Evolutionary conservation across 2,797 vertebrate species (phyloP).

Genomic region (Lepilemur ruficaudatus): DNA sequence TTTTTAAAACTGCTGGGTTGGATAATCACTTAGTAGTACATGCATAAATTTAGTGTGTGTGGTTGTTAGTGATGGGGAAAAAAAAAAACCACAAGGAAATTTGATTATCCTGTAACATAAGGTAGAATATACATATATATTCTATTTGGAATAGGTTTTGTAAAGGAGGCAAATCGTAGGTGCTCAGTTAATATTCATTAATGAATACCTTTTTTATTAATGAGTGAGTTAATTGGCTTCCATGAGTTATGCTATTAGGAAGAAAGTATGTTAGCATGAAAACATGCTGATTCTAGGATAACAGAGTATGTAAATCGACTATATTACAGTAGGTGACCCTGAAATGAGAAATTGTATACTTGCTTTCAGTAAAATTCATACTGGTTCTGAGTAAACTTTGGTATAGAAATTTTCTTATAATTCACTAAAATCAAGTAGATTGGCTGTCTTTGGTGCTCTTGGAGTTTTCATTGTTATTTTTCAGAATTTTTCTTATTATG

Average conservation of each 20-base stretch:
- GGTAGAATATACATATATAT: neutral
- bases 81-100: neutral
- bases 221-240: neutral
- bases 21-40: neutral
- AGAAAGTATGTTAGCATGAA: neutral
- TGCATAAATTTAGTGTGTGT: neutral
- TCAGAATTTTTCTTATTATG: neutral
- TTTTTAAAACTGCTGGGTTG: conserved; percentile 29
- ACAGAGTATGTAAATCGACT: neutral
- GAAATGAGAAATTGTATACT: neutral
- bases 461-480: conserved; percentile 28
- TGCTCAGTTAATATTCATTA: conserved; percentile 16
- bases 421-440: neutral
- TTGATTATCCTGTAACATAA: conserved; percentile 1
- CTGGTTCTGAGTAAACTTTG: neutral
- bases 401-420: neutral
- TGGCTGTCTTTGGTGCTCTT: neutral
- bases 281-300: neutral
- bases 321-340: neutral
- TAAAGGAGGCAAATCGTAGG: neutral
- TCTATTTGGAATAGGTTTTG: neutral
- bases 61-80: neutral
- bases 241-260: neutral
- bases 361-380: neutral
- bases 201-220: neutral